Evolutionary conservation across 1,140 invertebrate genomes (phyloP).

Genomic region (Aphaenogaster ashmeadi): DNA sequence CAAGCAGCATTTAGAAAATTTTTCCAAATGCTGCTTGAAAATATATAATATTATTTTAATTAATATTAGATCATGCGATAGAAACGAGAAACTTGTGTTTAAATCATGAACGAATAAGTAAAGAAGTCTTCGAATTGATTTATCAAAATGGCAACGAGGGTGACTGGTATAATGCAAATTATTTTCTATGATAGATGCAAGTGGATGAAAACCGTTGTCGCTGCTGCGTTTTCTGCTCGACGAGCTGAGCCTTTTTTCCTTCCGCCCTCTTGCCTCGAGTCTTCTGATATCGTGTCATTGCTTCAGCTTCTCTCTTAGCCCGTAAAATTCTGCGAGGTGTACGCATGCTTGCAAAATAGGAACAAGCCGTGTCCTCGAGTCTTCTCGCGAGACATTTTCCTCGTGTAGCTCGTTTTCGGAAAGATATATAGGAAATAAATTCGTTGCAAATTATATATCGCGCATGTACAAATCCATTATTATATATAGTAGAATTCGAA

Average conservation of each 20-base stretch:
- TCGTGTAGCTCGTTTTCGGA: conserved; percentile 19
- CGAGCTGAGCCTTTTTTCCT: conserved; percentile 21
- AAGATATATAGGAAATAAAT: neutral
- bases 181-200: conserved; percentile 32
- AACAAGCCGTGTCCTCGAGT: conserved; percentile 27
- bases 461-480: neutral
- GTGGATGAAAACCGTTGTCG: conserved; percentile 15
- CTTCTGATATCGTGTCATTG: conserved; percentile 27
- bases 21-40: neutral
- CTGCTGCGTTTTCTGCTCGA: conserved; percentile 32
- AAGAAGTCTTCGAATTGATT: neutral
- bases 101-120: neutral
- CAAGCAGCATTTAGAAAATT: too few species aligned
- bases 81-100: neutral
- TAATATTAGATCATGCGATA: neutral
- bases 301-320: conserved; percentile 33
- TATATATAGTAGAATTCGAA: neutral
- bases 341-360: conserved; percentile 54
- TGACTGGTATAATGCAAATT: neutral
- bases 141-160: neutral
- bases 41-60: neutral
- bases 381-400: conserved; percentile 7
- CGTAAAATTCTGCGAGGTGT: conserved; percentile 48
- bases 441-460: conserved; percentile 2
- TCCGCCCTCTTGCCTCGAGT: conserved; percentile 37